Conservation (phyloP, 1,140 invertebrate genomes). For the Sycophila sp. region DNA sequence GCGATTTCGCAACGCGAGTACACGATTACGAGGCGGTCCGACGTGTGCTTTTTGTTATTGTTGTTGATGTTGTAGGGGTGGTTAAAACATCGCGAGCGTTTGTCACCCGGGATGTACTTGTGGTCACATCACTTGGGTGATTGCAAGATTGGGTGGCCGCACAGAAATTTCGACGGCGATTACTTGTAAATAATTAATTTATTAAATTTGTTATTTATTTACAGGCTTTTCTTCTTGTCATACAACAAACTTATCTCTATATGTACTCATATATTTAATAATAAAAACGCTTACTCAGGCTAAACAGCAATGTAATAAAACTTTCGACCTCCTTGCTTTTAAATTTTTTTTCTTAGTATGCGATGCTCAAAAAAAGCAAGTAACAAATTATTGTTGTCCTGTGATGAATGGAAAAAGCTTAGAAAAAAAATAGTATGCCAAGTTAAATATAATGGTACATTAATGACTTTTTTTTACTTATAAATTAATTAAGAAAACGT, state of each 20-base stretch:
- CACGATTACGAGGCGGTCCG: too few relatives aligned
- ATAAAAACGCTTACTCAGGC: constrained; percentile 27
- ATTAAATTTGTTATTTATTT: constrained; percentile 37
- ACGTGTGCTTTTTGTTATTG: too few relatives aligned
- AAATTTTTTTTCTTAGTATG: too few relatives aligned
- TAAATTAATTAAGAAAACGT: background rate
- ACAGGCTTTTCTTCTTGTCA: constrained; percentile 23
- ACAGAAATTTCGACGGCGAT: too few relatives aligned
- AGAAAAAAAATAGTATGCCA: constrained; percentile 12
- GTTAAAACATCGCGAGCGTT: too few relatives aligned
- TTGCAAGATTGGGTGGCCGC: too few relatives aligned
- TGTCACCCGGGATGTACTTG: too few relatives aligned
- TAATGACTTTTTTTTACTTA: constrained; percentile 3
- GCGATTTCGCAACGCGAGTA: too few relatives aligned
- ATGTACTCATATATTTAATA: constrained; percentile 23
- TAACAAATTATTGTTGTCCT: constrained; percentile 15
- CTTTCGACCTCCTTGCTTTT: background rate
- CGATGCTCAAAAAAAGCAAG: too few relatives aligned
- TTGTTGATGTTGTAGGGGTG: too few relatives aligned
- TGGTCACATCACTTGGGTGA: too few relatives aligned
- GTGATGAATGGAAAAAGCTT: background rate
- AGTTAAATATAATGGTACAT: too few relatives aligned
- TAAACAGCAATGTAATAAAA: background rate
- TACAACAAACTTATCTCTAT: constrained; percentile 36
- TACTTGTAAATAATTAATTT: constrained; percentile 40